Percentiles rank a stretch among this genome's conserved stretches.
Evolutionary conservation across 2,888 invertebrate species (phyloP).

Genomic region (Diabrotica balteata): DNA sequence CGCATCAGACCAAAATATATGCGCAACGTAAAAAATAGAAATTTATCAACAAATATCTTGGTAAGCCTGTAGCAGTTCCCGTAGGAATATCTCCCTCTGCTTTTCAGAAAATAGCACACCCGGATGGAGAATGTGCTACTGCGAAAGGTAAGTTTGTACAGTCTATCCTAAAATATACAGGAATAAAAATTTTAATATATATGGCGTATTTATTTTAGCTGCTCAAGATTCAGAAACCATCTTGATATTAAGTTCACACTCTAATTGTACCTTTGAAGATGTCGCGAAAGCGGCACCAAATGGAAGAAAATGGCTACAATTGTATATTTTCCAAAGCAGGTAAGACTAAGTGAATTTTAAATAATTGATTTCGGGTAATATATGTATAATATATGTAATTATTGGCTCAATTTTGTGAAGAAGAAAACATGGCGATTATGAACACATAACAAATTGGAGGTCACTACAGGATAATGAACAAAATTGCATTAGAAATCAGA

Average conservation of each 20-base stretch:
- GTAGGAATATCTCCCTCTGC: slow-evolving; percentile 11
- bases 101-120: slow-evolving; percentile 6
- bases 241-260: slow-evolving; percentile 83
- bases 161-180: no score
- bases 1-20: not conserved
- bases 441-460: no score
- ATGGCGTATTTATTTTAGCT: slow-evolving; percentile 63
- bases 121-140: slow-evolving; percentile 6
- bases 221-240: slow-evolving; percentile 77
- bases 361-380: no score
- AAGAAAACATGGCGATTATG: no score
- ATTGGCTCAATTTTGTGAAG: no score
- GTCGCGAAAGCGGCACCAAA: slow-evolving; percentile 79
- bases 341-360: slow-evolving; percentile 46
- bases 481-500: no score
- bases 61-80: not conserved
- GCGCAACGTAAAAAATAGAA: not conserved
- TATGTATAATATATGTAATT: no score
- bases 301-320: slow-evolving; percentile 87
- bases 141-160: not conserved
- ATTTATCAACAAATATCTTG: not conserved
- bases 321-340: slow-evolving; percentile 89
- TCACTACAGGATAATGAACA: no score
- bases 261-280: slow-evolving; percentile 89
- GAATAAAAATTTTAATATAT: no score